Conservation (phyloP, 1,140 invertebrate genomes). For the Conus betulinus region DNA sequence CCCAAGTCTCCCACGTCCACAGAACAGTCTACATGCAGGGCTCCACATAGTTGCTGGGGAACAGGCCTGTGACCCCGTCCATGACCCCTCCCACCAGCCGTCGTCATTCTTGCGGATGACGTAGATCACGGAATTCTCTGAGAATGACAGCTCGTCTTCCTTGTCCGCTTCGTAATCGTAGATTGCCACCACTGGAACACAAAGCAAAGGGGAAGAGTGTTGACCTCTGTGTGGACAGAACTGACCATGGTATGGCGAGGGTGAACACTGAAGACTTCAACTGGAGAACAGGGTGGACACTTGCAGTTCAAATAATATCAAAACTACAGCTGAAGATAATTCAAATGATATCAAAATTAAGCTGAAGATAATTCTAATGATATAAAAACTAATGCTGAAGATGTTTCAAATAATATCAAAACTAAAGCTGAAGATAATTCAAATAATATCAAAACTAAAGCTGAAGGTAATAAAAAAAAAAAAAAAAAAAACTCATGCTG, state of each 20-base stretch:
- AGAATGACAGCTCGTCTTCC: conserved; percentile 98
- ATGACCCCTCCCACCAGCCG: conserved; percentile 85
- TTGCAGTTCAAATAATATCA: no score
- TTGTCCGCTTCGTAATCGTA: conserved; percentile 99
- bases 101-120: conserved; percentile 99
- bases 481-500: no score
- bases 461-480: no score
- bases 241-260: neutral
- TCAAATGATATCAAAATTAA: no score
- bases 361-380: no score
- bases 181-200: conserved; percentile 92
- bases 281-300: no score
- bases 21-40: neutral
- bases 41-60: neutral
- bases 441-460: no score
- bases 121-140: conserved; percentile 98
- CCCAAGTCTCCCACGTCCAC: neutral
- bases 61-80: neutral
- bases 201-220: neutral
- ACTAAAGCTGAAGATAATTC: no score
- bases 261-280: neutral
- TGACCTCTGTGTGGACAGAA: no score
- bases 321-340: no score
- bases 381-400: no score
- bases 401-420: no score